Evolutionary conservation across 23 tunicate genomes (phyloP).

Genomic region (Corella eumyota): DNA sequence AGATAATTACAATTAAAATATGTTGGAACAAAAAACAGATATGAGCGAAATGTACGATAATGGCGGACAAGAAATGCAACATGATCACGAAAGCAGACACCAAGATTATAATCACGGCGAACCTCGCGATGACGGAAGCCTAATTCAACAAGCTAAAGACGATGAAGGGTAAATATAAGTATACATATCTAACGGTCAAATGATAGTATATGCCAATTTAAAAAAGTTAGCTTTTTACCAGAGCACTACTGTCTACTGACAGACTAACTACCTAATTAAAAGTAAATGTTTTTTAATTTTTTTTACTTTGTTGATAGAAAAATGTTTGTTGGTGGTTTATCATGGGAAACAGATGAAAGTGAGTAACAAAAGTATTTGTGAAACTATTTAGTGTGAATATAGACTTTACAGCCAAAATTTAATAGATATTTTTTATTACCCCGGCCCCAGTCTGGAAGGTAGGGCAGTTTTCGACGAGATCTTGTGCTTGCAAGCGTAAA

Average conservation of each 20-base stretch:
- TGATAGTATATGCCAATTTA: too few species aligned
- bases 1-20: background rate
- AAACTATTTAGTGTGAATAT: too few species aligned
- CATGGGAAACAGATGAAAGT: constrained; percentile 84
- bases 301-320: too few species aligned
- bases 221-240: too few species aligned
- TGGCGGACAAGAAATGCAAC: constrained; percentile 15
- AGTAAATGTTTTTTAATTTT: too few species aligned
- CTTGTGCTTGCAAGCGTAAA: too few species aligned
- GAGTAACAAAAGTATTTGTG: constrained; percentile 7
- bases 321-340: constrained; percentile 78
- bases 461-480: too few species aligned
- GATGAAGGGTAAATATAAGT: constrained; percentile 73
- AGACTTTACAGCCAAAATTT: too few species aligned
- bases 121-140: constrained; percentile 42
- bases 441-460: too few species aligned
- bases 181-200: too few species aligned
- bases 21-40: background rate
- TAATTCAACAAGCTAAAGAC: constrained; percentile 44
- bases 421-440: too few species aligned
- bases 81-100: background rate
- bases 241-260: background rate
- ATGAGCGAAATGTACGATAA: constrained; percentile 19
- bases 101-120: background rate
- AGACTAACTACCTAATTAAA: background rate